phyloP scores from a whole-genome alignment of 2,797 vertebrate genomes.

The Miichthys miiuy region DNA sequence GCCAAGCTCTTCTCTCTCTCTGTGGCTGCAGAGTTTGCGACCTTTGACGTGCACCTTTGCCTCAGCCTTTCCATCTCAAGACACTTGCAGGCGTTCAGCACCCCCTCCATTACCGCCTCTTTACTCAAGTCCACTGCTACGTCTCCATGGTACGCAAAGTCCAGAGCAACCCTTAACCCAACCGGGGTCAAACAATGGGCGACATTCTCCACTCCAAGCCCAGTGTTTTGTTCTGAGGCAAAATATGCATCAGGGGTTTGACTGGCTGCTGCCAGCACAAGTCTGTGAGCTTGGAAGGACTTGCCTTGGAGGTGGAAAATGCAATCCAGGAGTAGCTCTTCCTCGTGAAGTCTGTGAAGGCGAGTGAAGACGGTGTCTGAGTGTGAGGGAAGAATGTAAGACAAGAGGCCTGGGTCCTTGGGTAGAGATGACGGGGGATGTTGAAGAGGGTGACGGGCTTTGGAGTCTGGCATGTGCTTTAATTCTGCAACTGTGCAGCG shows the following conservation, averaged over 20 bases:
- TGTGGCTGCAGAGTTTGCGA: background rate
- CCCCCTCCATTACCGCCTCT: slow-evolving; percentile 6
- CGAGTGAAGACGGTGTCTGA: slow-evolving; percentile 22
- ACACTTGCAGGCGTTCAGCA: slow-evolving; percentile 24
- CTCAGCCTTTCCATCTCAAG: slow-evolving; percentile 33
- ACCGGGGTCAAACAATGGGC: slow-evolving; percentile 10
- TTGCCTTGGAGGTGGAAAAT: slow-evolving; percentile 1
- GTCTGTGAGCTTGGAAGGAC: slow-evolving; percentile 25
- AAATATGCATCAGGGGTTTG: slow-evolving; percentile 19
- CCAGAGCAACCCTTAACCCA: slow-evolving; percentile 27
- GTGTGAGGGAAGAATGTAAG: slow-evolving; percentile 28
- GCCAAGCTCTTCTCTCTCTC: slow-evolving; percentile 32
- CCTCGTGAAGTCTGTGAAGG: slow-evolving; percentile 9
- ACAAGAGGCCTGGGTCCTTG: slow-evolving; percentile 1
- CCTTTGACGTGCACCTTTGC: background rate
- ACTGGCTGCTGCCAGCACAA: slow-evolving; percentile 39
- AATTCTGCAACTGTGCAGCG: background rate
- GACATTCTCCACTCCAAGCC: background rate
- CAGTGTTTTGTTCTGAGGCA: background rate
- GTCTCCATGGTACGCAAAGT: slow-evolving; percentile 41
- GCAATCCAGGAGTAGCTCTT: slow-evolving; percentile 37
- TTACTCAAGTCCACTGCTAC: slow-evolving; percentile 12
- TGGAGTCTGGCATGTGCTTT: background rate
- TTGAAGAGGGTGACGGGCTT: background rate
- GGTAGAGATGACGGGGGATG: background rate